A percentile compares a stretch with the other conserved stretches of the same genome.
Conservation (phyloP, 2,113 vertebrate genomes). For the Elachura formosa region DNA sequence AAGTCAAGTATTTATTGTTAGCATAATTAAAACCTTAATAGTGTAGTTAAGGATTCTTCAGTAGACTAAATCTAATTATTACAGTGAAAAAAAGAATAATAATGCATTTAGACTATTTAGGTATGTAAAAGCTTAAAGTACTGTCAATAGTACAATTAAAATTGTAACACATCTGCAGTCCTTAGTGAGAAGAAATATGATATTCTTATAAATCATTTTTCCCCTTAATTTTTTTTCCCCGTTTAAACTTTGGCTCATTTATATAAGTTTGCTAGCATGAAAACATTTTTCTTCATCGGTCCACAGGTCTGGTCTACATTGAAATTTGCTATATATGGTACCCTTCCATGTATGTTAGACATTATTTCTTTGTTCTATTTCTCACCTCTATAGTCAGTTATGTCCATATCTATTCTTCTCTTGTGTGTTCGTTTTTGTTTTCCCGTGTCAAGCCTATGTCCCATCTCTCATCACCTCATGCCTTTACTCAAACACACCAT, state of each 20-base stretch:
- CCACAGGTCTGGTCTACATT: not conserved
- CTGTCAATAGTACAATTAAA: not conserved
- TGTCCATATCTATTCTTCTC: not conserved
- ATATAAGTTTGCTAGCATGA: not conserved
- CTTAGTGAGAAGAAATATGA: not conserved
- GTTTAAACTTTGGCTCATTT: not conserved
- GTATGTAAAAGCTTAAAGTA: not conserved
- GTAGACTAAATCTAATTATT: not conserved
- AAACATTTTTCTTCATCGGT: not conserved
- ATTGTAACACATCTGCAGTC: not conserved
- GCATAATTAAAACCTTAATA: not conserved
- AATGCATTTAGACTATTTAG: not conserved
- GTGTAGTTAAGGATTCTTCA: not conserved
- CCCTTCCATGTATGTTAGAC: not conserved
- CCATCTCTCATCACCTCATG: no score
- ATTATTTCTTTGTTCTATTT: not conserved
- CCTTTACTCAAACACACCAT: accelerated
- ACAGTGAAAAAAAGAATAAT: not conserved
- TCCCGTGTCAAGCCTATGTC: not conserved
- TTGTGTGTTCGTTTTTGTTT: no score
- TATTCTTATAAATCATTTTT: not conserved
- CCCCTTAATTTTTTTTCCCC: accelerated
- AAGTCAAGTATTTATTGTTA: not conserved
- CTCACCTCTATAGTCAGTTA: not conserved
- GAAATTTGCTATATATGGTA: not conserved